Conservation (phyloP, 1,140 invertebrate species). For the Drosophila pruinosa region DNA sequence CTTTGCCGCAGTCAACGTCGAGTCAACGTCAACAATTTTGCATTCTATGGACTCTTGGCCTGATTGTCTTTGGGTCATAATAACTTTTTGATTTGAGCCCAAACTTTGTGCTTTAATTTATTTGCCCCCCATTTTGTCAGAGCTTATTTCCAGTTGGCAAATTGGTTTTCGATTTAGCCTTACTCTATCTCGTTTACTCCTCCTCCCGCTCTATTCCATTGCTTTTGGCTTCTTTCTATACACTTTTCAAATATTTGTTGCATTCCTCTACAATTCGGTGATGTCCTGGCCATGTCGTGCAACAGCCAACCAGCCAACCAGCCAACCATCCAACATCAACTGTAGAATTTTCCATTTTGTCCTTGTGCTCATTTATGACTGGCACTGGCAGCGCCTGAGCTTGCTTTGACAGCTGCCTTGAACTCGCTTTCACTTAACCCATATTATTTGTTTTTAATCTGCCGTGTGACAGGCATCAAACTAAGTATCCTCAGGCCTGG, state of each 20-base stretch:
- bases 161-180: constrained; percentile 73
- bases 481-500: not conserved
- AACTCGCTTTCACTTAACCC: constrained; percentile 23
- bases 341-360: constrained; percentile 26
- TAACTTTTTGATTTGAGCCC: constrained; percentile 71
- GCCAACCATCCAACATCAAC: no score
- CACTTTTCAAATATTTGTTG: constrained; percentile 20
- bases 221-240: not conserved
- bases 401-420: constrained; percentile 32
- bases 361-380: constrained; percentile 68
- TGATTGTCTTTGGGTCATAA: constrained; percentile 71
- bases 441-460: constrained; percentile 75
- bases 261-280: constrained; percentile 7
- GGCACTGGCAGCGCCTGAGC: constrained; percentile 8
- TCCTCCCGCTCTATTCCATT: constrained; percentile 19
- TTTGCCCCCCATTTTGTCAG: constrained; percentile 30
- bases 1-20: constrained; percentile 34
- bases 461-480: constrained; percentile 41
- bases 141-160: constrained; percentile 57
- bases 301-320: no score
- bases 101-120: constrained; percentile 69
- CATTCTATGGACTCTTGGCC: constrained; percentile 22
- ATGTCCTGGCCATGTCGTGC: constrained; percentile 31
- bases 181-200: constrained; percentile 2
- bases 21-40: constrained; percentile 39